Conservation (phyloP, 2,888 invertebrate species). For the Leptinotarsa peninsularis region DNA sequence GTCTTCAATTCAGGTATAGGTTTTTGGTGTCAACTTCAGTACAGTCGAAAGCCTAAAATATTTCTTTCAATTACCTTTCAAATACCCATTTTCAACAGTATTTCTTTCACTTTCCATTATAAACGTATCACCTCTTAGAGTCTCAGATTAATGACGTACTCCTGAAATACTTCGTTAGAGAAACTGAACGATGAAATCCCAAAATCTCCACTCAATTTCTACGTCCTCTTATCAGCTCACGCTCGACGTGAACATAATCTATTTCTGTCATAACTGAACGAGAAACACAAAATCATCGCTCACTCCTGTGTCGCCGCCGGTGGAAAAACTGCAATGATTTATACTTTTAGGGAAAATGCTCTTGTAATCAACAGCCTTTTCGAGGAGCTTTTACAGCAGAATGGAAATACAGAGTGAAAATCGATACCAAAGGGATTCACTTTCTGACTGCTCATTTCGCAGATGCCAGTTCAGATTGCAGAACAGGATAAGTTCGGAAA, state of each 20-base stretch:
- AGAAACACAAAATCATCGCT: slow-evolving; percentile 20
- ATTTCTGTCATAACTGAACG: slow-evolving; percentile 23
- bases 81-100: too few relatives aligned
- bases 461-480: slow-evolving; percentile 1
- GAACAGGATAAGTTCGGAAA: not conserved
- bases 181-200: slow-evolving; percentile 21
- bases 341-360: slow-evolving; percentile 15
- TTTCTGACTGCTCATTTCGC: slow-evolving; percentile 19
- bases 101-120: too few relatives aligned
- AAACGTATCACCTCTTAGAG: too few relatives aligned
- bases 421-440: slow-evolving; percentile 9
- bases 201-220: slow-evolving; percentile 27
- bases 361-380: slow-evolving; percentile 15
- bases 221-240: slow-evolving; percentile 17
- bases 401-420: slow-evolving; percentile 16
- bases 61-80: too few relatives aligned
- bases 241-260: slow-evolving; percentile 18
- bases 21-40: too few relatives aligned
- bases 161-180: slow-evolving; percentile 8
- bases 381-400: slow-evolving; percentile 7
- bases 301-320: slow-evolving; percentile 11
- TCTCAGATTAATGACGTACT: not conserved
- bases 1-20: too few relatives aligned
- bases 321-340: slow-evolving; percentile 22
- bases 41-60: too few relatives aligned